Evolutionary conservation across 2,797 vertebrate species (phyloP), one percentile per base, ranked within the genome.

Genomic region (Pogonophryne albipinna): DNA sequence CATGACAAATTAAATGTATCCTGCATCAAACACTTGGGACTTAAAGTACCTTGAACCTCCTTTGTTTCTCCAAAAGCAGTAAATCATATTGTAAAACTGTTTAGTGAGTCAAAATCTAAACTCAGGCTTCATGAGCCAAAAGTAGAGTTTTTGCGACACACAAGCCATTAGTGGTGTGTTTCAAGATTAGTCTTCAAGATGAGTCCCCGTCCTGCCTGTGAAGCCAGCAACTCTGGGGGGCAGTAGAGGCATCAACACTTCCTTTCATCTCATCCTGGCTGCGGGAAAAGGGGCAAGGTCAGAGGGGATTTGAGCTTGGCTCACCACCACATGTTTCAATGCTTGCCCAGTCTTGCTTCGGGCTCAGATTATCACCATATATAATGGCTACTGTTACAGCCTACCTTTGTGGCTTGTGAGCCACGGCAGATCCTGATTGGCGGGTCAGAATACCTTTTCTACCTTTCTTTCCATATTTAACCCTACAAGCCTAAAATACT

Each of bases 251-350:
- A 90, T 91, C 90, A 83, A 57, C 72, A 74, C 87, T 50, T 77
- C 83, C 84, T 92, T 92, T 90, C 80, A 91, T 92, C 85, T 79
- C 67, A 60, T 83, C 85, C 74, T 84, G 79, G 84, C 83, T 85
- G 76, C 80, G 87, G 90, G 85, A 89, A 85, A 86, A 65, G 83
- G 83, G 78, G 82, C 90, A 92, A 93, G 92, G 93, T 94, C 92
- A 90, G 87, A 85, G 66, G 88, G 89, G 91, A 92, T 91, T 94
- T 94, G 74, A 93, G 89, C 87, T 90, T 89, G 89, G 90, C 90
- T 92, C 85, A 78, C 89, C 77, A 87, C 84, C 91, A 85, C 89
- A 89, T 92, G 90, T 91, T 89, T 88, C 87, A 88, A 78, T 80
- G 87, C 87, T 81, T 78, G 86, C 91, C 88, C 87, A 82, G 83